Percentiles rank a stretch among this genome's conserved stretches.
These are phyloP conservation scores for Thymelicus acteon DNA, from an alignment of 2,888 invertebrate species.

Conservation along the genomic window DNA sequence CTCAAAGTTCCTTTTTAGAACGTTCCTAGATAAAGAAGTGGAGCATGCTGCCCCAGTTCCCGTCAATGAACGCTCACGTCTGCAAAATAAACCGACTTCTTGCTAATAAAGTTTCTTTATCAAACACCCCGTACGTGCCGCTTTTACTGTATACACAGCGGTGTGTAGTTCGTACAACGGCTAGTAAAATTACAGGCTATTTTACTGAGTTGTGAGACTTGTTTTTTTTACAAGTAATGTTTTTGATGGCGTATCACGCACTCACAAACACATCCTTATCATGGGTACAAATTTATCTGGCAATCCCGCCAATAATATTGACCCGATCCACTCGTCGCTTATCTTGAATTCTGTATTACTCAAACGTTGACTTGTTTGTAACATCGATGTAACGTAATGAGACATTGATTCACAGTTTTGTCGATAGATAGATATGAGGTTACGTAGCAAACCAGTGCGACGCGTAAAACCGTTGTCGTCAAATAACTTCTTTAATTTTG, in stretches of 20 bases:
- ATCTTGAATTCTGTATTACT: constrained; percentile 39
- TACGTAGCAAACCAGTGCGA: constrained; percentile 38
- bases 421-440: constrained; percentile 40
- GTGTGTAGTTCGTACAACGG: not conserved
- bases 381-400: constrained; percentile 33
- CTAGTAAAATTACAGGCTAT: no score
- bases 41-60: constrained; percentile 14
- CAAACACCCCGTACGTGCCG: constrained; percentile 60
- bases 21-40: constrained; percentile 9
- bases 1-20: constrained; percentile 3
- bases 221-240: no score
- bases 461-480: constrained; percentile 3
- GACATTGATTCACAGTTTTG: constrained; percentile 36
- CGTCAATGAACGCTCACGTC: constrained; percentile 24
- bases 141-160: constrained; percentile 42
- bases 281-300: constrained; percentile 39
- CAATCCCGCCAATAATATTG: constrained; percentile 40
- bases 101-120: constrained; percentile 68
- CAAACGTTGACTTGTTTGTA: constrained; percentile 36
- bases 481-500: not conserved
- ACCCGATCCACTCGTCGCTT: constrained; percentile 38
- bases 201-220: no score
- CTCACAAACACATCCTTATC: constrained; percentile 16
- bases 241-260: no score
- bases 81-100: constrained; percentile 57